Evolutionary conservation across 1,140 invertebrate genomes (phyloP).

Genomic region (Apis cerana): DNA sequence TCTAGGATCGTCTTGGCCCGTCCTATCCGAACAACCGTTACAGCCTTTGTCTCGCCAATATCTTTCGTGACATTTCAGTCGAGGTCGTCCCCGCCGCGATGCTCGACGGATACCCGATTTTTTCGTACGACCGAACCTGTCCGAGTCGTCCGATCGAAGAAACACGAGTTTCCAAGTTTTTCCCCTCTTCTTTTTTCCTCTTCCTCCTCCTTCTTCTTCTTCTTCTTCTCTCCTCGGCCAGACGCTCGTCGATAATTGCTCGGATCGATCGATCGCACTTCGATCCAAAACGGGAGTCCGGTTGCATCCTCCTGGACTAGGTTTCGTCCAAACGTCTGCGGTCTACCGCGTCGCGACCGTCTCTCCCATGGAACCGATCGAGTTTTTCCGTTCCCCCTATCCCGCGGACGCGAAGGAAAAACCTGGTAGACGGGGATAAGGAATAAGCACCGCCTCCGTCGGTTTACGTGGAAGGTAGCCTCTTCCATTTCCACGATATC

Average conservation of each 20-base stretch:
- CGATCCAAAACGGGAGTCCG: constrained; percentile 41
- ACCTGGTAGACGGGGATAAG: constrained; percentile 26
- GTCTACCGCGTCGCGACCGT: constrained; percentile 55
- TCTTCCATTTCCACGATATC: constrained; percentile 55
- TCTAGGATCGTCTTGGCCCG: constrained; percentile 20
- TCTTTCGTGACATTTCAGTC: constrained; percentile 15
- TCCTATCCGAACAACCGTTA: constrained; percentile 27
- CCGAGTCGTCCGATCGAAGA: not conserved
- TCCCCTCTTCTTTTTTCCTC: no score
- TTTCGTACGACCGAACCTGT: not conserved
- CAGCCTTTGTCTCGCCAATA: constrained; percentile 9
- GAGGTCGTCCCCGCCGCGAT: not conserved
- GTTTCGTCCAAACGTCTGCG: constrained; percentile 62
- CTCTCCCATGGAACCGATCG: constrained; percentile 48
- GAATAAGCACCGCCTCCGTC: constrained; percentile 20
- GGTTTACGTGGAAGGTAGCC: constrained; percentile 34
- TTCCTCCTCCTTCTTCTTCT: no score
- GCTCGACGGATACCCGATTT: not conserved
- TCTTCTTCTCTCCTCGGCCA: not conserved
- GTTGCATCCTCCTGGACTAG: constrained; percentile 21
- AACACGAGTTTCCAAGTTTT: no score
- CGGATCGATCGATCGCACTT: constrained; percentile 47
- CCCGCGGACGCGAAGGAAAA: constrained; percentile 32
- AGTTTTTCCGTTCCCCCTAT: constrained; percentile 46
- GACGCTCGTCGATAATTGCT: constrained; percentile 52